Evolutionary conservation across 1,140 invertebrate species (phyloP).

Genomic region (Trichogramma pretiosum): DNA sequence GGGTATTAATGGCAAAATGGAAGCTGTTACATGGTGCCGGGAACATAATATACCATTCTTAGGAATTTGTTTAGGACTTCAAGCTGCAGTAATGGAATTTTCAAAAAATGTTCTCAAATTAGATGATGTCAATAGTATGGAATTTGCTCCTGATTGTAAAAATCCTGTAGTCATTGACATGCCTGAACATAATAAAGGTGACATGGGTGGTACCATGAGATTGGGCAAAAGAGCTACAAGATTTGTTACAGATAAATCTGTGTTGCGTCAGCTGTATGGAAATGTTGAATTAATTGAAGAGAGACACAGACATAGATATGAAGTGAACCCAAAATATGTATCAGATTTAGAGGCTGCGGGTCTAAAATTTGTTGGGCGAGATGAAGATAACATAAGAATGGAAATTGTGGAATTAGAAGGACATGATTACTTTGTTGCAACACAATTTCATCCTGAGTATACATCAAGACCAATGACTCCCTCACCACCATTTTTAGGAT

Average conservation of each 20-base stretch:
- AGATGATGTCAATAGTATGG: conserved; percentile 77
- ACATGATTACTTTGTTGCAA: conserved; percentile 90
- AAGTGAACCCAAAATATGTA: conserved; percentile 89
- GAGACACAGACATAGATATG: conserved; percentile 92
- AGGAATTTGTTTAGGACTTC: conserved; percentile 93
- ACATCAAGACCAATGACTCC: conserved; percentile 86
- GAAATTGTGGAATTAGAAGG: conserved; percentile 67
- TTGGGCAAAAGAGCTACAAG: conserved; percentile 84
- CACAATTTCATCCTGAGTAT: conserved; percentile 98
- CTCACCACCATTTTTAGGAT: conserved; percentile 89
- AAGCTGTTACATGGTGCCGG: conserved; percentile 87
- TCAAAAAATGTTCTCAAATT: conserved; percentile 77
- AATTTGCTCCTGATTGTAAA: conserved; percentile 66
- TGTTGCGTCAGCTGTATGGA: conserved; percentile 74
- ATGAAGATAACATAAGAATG: conserved; percentile 68
- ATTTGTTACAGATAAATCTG: conserved; percentile 53
- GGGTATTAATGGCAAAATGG: conserved; percentile 94
- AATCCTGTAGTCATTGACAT: conserved; percentile 92
- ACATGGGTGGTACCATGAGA: conserved; percentile 97
- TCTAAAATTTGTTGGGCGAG: conserved; percentile 77
- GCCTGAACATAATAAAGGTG: conserved; percentile 91
- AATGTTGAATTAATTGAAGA: conserved; percentile 81
- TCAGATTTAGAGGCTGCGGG: conserved; percentile 69
- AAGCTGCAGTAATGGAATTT: conserved; percentile 95
- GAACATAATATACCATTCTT: conserved; percentile 83